phyloP scores from a whole-genome alignment of 2,797 vertebrate genomes.

The Emys orbicularis region DNA sequence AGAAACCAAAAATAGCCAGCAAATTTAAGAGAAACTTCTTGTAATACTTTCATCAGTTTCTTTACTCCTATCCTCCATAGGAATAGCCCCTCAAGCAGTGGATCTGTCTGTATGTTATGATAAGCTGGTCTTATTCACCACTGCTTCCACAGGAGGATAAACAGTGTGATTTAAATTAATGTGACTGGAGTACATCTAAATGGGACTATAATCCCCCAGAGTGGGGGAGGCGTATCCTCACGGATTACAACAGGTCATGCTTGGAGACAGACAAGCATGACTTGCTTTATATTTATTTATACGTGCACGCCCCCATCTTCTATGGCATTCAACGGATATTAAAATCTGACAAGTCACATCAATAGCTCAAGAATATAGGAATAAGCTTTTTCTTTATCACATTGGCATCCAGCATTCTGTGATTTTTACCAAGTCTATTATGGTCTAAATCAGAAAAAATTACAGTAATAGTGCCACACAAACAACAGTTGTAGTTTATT shows the following conservation, averaged over 20 bases:
- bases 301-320: not conserved
- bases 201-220: not conserved
- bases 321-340: constrained; percentile 42
- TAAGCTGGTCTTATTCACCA: not conserved
- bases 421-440: constrained; percentile 61
- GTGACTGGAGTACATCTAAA: not conserved
- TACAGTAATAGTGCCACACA: constrained; percentile 65
- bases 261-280: constrained; percentile 11
- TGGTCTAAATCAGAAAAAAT: constrained; percentile 60
- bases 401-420: constrained; percentile 56
- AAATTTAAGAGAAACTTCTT: not conserved
- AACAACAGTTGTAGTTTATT: constrained; percentile 66
- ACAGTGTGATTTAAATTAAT: not conserved
- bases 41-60: accelerated
- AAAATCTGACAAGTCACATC: constrained; percentile 42
- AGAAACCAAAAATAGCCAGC: accelerated
- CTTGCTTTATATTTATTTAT: not conserved
- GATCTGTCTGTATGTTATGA: not conserved
- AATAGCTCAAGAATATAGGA: not conserved
- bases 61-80: accelerated
- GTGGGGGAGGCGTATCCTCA: not conserved
- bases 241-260: not conserved
- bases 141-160: not conserved
- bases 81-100: not conserved
- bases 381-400: not conserved